Evolutionary conservation across 2,797 vertebrate genomes (phyloP), one percentile per base, ranked within the genome.

Genomic region (Acipenser transmontanus): DNA sequence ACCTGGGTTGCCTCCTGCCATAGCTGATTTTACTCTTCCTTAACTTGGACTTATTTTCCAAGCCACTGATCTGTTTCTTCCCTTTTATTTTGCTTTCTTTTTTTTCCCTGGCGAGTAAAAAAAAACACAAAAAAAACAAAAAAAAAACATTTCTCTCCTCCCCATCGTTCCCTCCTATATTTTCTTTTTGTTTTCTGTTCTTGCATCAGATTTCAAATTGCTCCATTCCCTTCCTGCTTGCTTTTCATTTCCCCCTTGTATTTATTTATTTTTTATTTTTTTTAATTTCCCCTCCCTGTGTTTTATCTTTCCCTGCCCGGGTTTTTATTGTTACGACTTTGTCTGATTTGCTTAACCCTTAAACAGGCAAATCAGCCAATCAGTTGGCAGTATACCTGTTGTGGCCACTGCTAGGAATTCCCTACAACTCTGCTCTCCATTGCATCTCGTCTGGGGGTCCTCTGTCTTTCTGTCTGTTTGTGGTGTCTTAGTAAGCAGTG

Each of bases 301-400:
- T 47, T 13, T 50, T 11, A n/a, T 7, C 54, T 57, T 11, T 57
- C 12, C 12, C 54, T 57, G 12, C 54, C 54, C 54, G 6, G 54
- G 14, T n/a, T 51, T 49, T 3, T 47, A 49, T 60, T 14, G 13
- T 49, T 49, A 47, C 20, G 11, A 62, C 68, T 59, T 57, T 47
- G 59, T 66, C 56, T 34, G 34, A 34, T 34, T 34, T 34, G 34
- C 34, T 34, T 34, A 34, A 0, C 34, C 34, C 34, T 34, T 34
- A 34, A 34, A 4, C 20, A 17, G 13, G 49, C 61, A 17, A 54
- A 70, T 66, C 60, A 49, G 65, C 65, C 10, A 17, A 61, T 50
- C 50, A n/a, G 49, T 48, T 61, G 47, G 14, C 69, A 57, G 61
- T 7, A 49, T 47, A 49, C 49, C 69, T 67, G 63, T 63, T 59